Evolutionary conservation across 1,140 invertebrate species (phyloP).

Genomic region (Bombus ignitus): DNA sequence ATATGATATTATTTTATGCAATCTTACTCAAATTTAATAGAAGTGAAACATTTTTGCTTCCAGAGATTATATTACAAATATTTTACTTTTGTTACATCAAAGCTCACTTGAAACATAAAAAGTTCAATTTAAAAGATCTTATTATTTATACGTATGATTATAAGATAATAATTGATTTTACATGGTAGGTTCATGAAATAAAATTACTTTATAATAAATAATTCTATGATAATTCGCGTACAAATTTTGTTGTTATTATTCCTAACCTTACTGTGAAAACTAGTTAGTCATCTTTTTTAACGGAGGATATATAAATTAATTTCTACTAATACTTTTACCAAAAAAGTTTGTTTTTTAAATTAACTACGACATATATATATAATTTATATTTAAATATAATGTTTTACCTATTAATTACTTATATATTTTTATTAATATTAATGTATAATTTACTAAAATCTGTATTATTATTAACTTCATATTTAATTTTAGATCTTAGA

Average conservation of each 20-base stretch:
- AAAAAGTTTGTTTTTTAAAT: neutral
- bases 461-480: neutral
- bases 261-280: neutral
- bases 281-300: neutral
- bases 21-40: too few relatives aligned
- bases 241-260: neutral
- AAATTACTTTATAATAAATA: neutral
- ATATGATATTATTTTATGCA: neutral
- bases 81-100: neutral
- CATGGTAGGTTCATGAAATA: neutral
- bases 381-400: neutral
- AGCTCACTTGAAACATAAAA: neutral
- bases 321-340: neutral
- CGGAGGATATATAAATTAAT: neutral
- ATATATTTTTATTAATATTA: too few relatives aligned
- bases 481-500: conserved; percentile 89
- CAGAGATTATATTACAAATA: neutral
- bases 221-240: neutral
- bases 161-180: neutral
- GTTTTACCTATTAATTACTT: neutral
- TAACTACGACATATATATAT: neutral
- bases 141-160: neutral
- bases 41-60: neutral
- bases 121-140: neutral
- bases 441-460: too few relatives aligned